A percentile compares a stretch with the other conserved stretches of the same genome.
Conservation (phyloP, 2,113 vertebrate species). For the Haliaeetus leucogaster region DNA sequence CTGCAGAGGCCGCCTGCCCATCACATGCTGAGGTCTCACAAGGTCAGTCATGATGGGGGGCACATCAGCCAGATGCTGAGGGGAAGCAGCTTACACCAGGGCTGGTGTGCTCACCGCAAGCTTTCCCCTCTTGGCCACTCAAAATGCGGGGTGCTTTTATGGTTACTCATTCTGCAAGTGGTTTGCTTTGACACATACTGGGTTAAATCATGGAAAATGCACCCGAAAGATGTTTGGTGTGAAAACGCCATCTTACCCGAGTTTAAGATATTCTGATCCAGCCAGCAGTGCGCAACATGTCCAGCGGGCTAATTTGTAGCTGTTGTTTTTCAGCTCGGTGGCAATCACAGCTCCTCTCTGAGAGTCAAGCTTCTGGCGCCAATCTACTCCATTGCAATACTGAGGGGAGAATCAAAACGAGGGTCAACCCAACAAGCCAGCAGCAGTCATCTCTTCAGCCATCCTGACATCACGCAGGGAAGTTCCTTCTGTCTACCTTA, state of each 20-base stretch:
- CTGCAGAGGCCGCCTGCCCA: fast-evolving
- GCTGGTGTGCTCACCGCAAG: fast-evolving
- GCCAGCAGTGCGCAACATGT: constrained; percentile 95
- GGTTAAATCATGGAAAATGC: background rate
- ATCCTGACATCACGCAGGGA: fast-evolving
- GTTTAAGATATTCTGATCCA: constrained; percentile 95
- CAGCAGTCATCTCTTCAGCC: background rate
- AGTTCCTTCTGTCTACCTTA: background rate
- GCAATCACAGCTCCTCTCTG: constrained; percentile 96
- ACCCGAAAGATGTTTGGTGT: fast-evolving
- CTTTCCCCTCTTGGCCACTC: background rate
- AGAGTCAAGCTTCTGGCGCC: constrained; percentile 98
- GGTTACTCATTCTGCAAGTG: background rate
- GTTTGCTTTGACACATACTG: fast-evolving
- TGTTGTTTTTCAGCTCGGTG: constrained; percentile 98
- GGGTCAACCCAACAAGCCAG: background rate
- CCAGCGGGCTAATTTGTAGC: constrained; percentile 97
- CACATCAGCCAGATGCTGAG: no score
- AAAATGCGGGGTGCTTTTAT: background rate
- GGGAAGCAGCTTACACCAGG: background rate
- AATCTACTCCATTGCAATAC: constrained; percentile 98
- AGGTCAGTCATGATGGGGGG: background rate
- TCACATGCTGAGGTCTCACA: fast-evolving
- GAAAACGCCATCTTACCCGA: constrained; percentile 80
- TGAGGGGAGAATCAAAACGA: constrained; percentile 40